Evolutionary conservation across 2,797 vertebrate genomes (phyloP), one percentile per base, ranked within the genome.

Genomic region (Tangara arthus): DNA sequence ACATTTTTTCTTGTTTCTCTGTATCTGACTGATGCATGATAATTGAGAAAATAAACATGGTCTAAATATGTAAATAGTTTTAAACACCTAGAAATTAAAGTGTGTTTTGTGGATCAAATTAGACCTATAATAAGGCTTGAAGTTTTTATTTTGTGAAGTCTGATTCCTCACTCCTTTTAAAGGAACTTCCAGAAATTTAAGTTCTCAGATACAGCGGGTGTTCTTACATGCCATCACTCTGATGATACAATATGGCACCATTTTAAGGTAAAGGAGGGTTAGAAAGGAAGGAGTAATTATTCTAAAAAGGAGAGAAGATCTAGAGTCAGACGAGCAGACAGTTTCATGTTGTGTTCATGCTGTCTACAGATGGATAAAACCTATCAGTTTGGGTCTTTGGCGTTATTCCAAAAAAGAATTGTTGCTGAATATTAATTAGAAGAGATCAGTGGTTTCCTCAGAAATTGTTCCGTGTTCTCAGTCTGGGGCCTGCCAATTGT

Each of bases 401-500:
- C 9, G 4, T 83, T 66, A 35, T 57, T 88, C 11, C 16, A 63
- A 52, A 61, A 46, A 41, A 5, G 4, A 84, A 28, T 27, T 37
- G 8, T 21, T 83, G 30, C 6, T 42, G 21, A 61, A 37, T 61
- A 23, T 39, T 61, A 46, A 24, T 42, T 3, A 5, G 39, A 72
- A 84, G 35, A 75, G 19, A 23, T 49, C 6, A 12, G 15, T 60
- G 44, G 2, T 49, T 76, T 83, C 65, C 12, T 57, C 6, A 50
- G 42, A 72, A 65, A 20, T 42, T 26, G 8, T 60, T 81, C 24
- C 42, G 12, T 34, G 19, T 53, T 78, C 35, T 71, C 41, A 53
- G n/a, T 35, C 14, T 0, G 0, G 28, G 53, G 57, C 21, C 5
- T 1, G 8, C 3, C 13, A 27, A 3, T 24, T 34, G 8, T 44